Conservation (phyloP, 2,113 vertebrate genomes). For the Oncorhynchus keta region DNA sequence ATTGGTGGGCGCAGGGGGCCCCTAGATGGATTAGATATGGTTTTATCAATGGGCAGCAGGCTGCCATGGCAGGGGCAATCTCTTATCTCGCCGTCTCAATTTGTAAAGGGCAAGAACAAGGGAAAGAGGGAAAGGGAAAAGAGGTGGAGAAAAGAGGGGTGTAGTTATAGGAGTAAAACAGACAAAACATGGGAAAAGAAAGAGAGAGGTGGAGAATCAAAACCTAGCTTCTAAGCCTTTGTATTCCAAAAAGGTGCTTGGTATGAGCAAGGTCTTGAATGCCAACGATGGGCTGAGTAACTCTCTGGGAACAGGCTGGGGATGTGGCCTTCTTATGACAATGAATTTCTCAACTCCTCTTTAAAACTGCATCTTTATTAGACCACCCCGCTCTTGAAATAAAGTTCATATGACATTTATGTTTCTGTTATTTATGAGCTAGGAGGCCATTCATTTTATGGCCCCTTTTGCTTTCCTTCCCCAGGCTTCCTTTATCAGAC, state of each 20-base stretch:
- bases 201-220: conserved; percentile 22
- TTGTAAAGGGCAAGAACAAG: conserved; percentile 74
- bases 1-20: conserved; percentile 62
- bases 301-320: conserved; percentile 44
- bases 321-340: conserved; percentile 66
- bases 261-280: conserved; percentile 52
- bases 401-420: conserved; percentile 81
- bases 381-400: conserved; percentile 72
- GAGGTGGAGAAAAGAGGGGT: conserved; percentile 39
- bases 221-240: conserved; percentile 24
- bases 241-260: conserved; percentile 48
- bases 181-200: conserved; percentile 3
- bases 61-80: conserved; percentile 65
- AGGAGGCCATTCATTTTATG: conserved; percentile 71
- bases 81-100: conserved; percentile 76
- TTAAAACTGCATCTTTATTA: conserved; percentile 78
- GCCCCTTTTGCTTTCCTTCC: conserved; percentile 57
- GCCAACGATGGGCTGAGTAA: conserved; percentile 62
- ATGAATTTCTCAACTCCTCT: conserved; percentile 70
- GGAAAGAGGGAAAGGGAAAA: conserved; percentile 40
- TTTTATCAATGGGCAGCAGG: conserved; percentile 81
- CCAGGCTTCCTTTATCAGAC: conserved; percentile 66
- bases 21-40: conserved; percentile 75
- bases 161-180: conserved; percentile 18
- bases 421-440: conserved; percentile 80